Conservation (phyloP, 2,797 vertebrate species). For the Siniperca obscura region DNA sequence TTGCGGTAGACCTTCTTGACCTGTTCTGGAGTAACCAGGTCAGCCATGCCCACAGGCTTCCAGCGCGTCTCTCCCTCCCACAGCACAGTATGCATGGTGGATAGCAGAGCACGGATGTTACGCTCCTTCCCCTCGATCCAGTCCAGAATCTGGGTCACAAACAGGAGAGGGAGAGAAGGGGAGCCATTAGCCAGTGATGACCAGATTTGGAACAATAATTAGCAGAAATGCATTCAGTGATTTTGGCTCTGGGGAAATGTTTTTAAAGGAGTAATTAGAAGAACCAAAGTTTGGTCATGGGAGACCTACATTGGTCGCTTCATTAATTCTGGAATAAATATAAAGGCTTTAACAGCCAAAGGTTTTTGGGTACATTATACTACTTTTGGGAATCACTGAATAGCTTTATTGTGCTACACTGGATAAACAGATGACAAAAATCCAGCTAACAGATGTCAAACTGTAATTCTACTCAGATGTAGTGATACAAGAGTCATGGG, state of each 20-base stretch:
- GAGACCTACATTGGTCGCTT: constrained; percentile 44
- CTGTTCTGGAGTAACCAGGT: constrained; percentile 97
- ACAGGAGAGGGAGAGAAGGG: constrained; percentile 17
- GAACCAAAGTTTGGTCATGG: constrained; percentile 48
- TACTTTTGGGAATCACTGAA: constrained; percentile 49
- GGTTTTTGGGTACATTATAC: constrained; percentile 33
- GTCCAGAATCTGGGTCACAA: constrained; percentile 90
- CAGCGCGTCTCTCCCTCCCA: constrained; percentile 98
- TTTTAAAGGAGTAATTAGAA: constrained; percentile 51
- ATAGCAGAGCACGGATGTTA: constrained; percentile 96
- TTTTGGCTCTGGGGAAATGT: constrained; percentile 43
- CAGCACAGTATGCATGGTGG: constrained; percentile 98
- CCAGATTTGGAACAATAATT: constrained; percentile 51
- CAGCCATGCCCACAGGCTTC: constrained; percentile 96
- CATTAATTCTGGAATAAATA: constrained; percentile 48
- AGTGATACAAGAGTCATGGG: constrained; percentile 9
- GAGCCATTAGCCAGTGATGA: constrained; percentile 26
- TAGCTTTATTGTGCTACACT: constrained; percentile 29
- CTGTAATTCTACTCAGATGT: constrained; percentile 18
- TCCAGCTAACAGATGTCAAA: constrained; percentile 10
- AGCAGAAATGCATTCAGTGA: constrained; percentile 36
- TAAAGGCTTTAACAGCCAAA: constrained; percentile 36
- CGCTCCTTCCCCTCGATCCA: constrained; percentile 99
- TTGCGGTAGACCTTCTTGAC: constrained; percentile 97
- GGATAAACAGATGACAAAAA: constrained; percentile 21